Percentiles rank a stretch among this genome's conserved stretches.
These are phyloP conservation scores for Vidua macroura DNA, from an alignment of 2,113 vertebrate species.

Conservation along the genomic window DNA sequence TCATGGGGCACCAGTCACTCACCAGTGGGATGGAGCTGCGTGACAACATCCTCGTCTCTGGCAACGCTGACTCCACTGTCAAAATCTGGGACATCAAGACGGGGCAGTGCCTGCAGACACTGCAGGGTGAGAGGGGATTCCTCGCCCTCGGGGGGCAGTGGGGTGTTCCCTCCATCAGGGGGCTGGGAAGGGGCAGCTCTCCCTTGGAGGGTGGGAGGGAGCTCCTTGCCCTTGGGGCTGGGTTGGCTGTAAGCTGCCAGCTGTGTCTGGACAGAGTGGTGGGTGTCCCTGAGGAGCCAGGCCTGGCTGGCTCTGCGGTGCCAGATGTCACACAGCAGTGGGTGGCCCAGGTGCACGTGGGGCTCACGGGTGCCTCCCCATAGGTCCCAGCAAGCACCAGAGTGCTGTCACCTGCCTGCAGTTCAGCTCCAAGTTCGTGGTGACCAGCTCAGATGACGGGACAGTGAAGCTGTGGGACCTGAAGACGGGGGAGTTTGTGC, in stretches of 20 bases:
- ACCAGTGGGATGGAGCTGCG: conserved; percentile 69
- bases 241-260: background rate
- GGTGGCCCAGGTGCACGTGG: background rate
- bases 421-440: conserved; percentile 73
- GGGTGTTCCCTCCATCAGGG: fast-evolving
- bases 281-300: background rate
- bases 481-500: conserved; percentile 67
- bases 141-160: fast-evolving
- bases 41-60: conserved; percentile 65
- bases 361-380: background rate
- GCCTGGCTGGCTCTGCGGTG: background rate
- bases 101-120: conserved; percentile 65
- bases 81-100: conserved; percentile 76
- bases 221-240: background rate
- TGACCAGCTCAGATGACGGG: conserved; percentile 62
- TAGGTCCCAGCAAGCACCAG: conserved; percentile 71
- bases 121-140: conserved; percentile 58
- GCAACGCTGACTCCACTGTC: conserved; percentile 67
- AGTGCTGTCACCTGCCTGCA: conserved; percentile 70
- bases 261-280: too few relatives aligned
- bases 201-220: background rate
- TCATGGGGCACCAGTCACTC: conserved; percentile 69
- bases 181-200: background rate
- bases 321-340: background rate
- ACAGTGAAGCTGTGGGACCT: conserved; percentile 72